Percentiles rank a stretch among this genome's conserved stretches.
phyloP scores from a whole-genome alignment of 1,140 invertebrate genomes.

The Drosophila ercepeae region DNA sequence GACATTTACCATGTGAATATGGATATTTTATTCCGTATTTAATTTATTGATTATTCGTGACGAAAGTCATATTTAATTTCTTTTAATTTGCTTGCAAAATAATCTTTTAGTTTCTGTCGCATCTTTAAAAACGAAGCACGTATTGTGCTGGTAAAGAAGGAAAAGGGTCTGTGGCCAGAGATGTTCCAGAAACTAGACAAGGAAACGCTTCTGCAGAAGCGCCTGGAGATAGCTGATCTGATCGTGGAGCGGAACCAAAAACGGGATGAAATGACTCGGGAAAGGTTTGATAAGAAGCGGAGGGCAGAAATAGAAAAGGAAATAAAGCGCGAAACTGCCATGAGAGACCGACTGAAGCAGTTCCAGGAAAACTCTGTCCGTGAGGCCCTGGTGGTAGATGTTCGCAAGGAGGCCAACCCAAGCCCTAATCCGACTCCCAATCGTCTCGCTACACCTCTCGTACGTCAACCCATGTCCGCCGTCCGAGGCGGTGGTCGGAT shows the following conservation, averaged over 20 bases:
- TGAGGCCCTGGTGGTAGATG: slow-evolving; percentile 70
- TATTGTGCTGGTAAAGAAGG: slow-evolving; percentile 75
- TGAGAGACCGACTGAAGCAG: slow-evolving; percentile 73
- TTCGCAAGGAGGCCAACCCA: slow-evolving; percentile 62
- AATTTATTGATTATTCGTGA: no score
- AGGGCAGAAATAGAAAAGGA: slow-evolving; percentile 75
- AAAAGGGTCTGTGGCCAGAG: slow-evolving; percentile 77
- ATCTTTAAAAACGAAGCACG: slow-evolving; percentile 82
- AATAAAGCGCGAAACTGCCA: slow-evolving; percentile 69
- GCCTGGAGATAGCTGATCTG: slow-evolving; percentile 71
- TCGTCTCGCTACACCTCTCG: slow-evolving; percentile 60
- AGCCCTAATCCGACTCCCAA: slow-evolving; percentile 10
- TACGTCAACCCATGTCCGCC: slow-evolving; percentile 59
- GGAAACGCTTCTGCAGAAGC: slow-evolving; percentile 67
- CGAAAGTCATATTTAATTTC: no score
- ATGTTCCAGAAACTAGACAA: slow-evolving; percentile 73
- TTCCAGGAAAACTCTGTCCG: slow-evolving; percentile 69
- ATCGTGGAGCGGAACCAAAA: slow-evolving; percentile 80
- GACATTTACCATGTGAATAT: no score
- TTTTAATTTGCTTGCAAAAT: no score
- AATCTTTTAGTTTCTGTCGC: slow-evolving; percentile 79
- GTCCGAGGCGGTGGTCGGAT: slow-evolving; percentile 67
- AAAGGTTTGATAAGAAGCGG: slow-evolving; percentile 72
- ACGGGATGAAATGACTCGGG: slow-evolving; percentile 68
- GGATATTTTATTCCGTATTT: no score